Conservation (phyloP, 2,797 vertebrate genomes). For the Carcharodon carcharias region DNA sequence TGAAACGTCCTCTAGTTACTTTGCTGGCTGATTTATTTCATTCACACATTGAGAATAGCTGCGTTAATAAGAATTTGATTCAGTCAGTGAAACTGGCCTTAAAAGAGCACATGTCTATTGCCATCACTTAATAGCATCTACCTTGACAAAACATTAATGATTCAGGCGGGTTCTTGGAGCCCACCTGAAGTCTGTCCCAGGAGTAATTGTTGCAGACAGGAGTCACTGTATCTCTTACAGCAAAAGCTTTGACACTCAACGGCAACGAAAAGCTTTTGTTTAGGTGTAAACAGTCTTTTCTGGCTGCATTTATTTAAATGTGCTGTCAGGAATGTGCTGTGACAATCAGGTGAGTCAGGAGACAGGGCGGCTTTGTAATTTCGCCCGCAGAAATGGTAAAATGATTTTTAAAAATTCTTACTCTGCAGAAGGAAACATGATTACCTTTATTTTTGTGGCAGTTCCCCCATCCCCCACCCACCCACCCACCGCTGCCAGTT, state of each 20-base stretch:
- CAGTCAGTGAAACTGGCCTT: neutral
- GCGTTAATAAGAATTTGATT: slow-evolving; percentile 28
- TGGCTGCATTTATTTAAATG: neutral
- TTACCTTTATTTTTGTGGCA: neutral
- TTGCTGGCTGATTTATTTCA: slow-evolving; percentile 16
- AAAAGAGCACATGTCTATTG: slow-evolving; percentile 12
- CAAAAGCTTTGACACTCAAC: neutral
- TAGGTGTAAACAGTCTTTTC: neutral
- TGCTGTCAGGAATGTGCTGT: neutral
- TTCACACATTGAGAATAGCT: slow-evolving; percentile 6
- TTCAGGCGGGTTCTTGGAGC: neutral
- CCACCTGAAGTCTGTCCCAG: neutral
- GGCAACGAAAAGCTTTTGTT: neutral
- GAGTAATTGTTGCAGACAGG: neutral
- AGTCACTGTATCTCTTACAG: neutral
- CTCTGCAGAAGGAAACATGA: neutral
- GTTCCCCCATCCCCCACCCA: too few relatives aligned
- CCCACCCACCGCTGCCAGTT: too few relatives aligned
- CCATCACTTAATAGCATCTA: neutral
- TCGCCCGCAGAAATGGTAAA: neutral
- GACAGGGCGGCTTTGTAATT: neutral
- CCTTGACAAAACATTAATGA: neutral
- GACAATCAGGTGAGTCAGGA: neutral
- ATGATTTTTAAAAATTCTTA: neutral
- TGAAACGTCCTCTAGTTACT: neutral